A percentile compares a stretch with the other conserved stretches of the same genome.
Evolutionary conservation across 2,888 invertebrate genomes (phyloP).

Genomic region (Belgica antarctica): DNA sequence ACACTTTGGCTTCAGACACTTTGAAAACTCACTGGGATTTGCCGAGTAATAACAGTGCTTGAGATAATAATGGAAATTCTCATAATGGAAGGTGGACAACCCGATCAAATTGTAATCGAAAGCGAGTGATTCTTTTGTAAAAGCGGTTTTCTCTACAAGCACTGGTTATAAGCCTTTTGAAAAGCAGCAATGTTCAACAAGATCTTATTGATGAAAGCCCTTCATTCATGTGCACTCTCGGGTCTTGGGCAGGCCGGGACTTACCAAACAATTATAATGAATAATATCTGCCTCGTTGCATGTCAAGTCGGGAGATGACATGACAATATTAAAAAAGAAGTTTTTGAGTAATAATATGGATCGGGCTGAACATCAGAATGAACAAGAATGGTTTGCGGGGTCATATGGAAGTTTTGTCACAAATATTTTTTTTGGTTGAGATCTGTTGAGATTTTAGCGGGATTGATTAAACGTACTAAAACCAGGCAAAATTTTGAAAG

Average conservation of each 20-base stretch:
- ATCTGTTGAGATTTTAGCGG: too few species aligned
- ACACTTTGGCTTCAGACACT: neutral
- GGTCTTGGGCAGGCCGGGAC: neutral
- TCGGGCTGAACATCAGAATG: neutral
- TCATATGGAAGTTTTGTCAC: too few species aligned
- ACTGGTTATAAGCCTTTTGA: conserved; percentile 25
- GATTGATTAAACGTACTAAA: too few species aligned
- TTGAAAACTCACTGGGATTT: neutral
- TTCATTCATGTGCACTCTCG: conserved; percentile 29
- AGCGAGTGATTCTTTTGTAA: conserved; percentile 12
- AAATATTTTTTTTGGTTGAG: too few species aligned
- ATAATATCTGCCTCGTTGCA: conserved; percentile 30
- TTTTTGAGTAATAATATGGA: conserved; percentile 23
- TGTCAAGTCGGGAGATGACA: conserved; percentile 28
- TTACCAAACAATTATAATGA: conserved; percentile 35
- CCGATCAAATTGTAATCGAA: conserved; percentile 29
- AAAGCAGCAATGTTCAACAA: neutral
- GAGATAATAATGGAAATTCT: neutral
- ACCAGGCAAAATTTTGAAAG: too few species aligned
- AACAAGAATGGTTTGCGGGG: conserved; percentile 23
- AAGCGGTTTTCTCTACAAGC: neutral
- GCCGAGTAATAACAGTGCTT: conserved; percentile 20
- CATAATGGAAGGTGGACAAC: conserved; percentile 34
- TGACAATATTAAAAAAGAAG: neutral
- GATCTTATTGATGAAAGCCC: conserved; percentile 29